A percentile compares a stretch with the other conserved stretches of the same genome.
Evolutionary conservation across 2,888 invertebrate genomes (phyloP).

Genomic region (Automeris io): DNA sequence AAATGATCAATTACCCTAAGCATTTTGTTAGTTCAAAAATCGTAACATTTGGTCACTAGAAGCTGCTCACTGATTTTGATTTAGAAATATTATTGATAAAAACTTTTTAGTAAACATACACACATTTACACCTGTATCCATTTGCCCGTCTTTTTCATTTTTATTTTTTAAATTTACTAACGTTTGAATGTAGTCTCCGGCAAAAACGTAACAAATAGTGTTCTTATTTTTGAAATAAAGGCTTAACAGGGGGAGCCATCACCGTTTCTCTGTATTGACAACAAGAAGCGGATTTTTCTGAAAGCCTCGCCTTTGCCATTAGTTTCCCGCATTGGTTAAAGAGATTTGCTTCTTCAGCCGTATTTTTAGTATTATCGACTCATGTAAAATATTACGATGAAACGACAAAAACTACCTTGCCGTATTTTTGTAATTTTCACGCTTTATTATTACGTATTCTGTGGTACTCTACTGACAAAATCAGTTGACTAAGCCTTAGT

Average conservation of each 20-base stretch:
- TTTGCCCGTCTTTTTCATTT: slow-evolving; percentile 29
- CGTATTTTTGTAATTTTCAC: slow-evolving; percentile 17
- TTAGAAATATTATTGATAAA: too few relatives aligned
- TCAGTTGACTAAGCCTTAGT: too few relatives aligned
- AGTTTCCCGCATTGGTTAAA: slow-evolving; percentile 75
- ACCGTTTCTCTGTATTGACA: slow-evolving; percentile 74
- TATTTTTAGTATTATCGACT: slow-evolving; percentile 67
- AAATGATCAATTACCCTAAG: slow-evolving; percentile 25
- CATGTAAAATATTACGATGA: slow-evolving; percentile 55
- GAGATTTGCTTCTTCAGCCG: slow-evolving; percentile 69
- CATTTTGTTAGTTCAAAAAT: slow-evolving; percentile 9
- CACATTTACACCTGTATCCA: slow-evolving; percentile 30
- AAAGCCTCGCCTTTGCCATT: slow-evolving; percentile 76
- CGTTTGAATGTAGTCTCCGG: slow-evolving; percentile 42
- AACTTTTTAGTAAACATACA: slow-evolving; percentile 7
- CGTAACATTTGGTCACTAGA: too few relatives aligned
- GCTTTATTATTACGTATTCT: too few relatives aligned
- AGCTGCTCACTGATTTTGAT: too few relatives aligned
- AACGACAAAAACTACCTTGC: slow-evolving; percentile 31
- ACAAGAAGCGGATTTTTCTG: slow-evolving; percentile 73
- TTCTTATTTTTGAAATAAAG: slow-evolving; percentile 68
- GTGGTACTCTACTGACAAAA: too few relatives aligned
- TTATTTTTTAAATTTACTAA: slow-evolving; percentile 50
- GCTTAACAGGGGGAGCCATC: slow-evolving; percentile 72
- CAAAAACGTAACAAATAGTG: slow-evolving; percentile 65